Evolutionary conservation across 2,888 invertebrate species (phyloP), one percentile per base, ranked within the genome.

Genomic region (Norana najaformis): DNA sequence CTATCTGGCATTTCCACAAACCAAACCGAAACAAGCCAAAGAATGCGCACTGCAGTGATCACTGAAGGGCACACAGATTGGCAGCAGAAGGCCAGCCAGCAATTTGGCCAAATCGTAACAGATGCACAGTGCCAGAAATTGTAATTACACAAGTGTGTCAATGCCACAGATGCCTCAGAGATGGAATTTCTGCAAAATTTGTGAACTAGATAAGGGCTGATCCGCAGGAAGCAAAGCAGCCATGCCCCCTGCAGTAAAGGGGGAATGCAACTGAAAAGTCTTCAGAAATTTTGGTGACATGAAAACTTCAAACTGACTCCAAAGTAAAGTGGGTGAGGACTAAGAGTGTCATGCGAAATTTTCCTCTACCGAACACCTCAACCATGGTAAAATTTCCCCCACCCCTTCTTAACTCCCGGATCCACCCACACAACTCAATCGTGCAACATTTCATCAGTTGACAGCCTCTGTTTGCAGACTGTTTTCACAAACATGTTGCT

Each of bases 101-200:
- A n/a, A n/a, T 69, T n/a, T 69, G 6, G 69, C 69, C 30, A 69
- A 69, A 69, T 69, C 69, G 30, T 69, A 69, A 69, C 69, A 69
- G 69, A 69, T 69, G 69, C 69, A 69, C 69, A 69, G 69, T 69
- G 69, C 69, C 69, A n/a, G 4, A 69, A 69, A 69, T 30, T 69
- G 69, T 69, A n/a, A 69, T 69, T 69, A n/a, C 69, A n/a, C 69
- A 69, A 69, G n/a, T 69, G 69, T 69, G n/a, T 69, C 69, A 69
- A 69, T 69, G 69, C 30, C 69, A 69, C 47, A n/a, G 4, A n/a
- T n/a, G 69, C 69, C 69, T 69, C 69, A 8, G 30, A n/a, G 69
- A 30, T 69, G 69, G 69, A 69, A 8, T 69, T n/a, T 69, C 69
- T 69, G 30, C 30, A n/a, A 69, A n/a, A 69, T 69, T 69, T 69